phyloP scores from a whole-genome alignment of 2,797 vertebrate species.

The Lepus oiostolus region DNA sequence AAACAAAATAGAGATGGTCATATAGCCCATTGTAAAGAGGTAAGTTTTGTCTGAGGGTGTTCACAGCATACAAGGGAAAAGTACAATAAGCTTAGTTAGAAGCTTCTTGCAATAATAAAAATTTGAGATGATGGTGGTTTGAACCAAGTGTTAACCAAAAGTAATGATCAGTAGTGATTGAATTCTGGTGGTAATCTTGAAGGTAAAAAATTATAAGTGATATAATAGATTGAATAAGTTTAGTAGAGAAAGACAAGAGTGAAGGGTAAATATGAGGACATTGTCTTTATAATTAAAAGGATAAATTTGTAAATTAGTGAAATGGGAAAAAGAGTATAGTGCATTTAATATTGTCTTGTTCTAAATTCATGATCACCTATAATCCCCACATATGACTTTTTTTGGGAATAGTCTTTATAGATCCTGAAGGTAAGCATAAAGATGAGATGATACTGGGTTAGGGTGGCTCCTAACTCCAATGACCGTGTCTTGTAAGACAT shows the following conservation, averaged over 20 bases:
- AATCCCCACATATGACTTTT: background rate
- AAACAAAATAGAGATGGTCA: background rate
- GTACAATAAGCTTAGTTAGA: background rate
- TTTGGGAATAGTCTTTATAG: background rate
- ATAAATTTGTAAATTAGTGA: background rate
- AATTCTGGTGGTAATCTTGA: background rate
- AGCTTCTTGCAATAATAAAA: background rate
- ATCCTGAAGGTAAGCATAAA: background rate
- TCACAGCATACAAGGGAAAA: background rate
- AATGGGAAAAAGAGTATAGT: background rate
- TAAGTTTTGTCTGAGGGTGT: background rate
- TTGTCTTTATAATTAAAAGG: background rate
- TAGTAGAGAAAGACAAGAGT: background rate
- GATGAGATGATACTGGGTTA: background rate
- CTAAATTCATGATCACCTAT: background rate
- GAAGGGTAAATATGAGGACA: background rate
- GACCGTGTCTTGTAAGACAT: background rate
- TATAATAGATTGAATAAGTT: background rate
- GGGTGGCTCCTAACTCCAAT: background rate
- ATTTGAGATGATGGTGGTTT: background rate
- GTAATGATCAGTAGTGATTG: background rate
- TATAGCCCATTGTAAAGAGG: background rate
- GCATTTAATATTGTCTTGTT: fast-evolving
- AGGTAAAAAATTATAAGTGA: background rate
- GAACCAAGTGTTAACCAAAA: background rate